Conservation (phyloP, 2,888 invertebrate species). For the Sclerodermus sp. region DNA sequence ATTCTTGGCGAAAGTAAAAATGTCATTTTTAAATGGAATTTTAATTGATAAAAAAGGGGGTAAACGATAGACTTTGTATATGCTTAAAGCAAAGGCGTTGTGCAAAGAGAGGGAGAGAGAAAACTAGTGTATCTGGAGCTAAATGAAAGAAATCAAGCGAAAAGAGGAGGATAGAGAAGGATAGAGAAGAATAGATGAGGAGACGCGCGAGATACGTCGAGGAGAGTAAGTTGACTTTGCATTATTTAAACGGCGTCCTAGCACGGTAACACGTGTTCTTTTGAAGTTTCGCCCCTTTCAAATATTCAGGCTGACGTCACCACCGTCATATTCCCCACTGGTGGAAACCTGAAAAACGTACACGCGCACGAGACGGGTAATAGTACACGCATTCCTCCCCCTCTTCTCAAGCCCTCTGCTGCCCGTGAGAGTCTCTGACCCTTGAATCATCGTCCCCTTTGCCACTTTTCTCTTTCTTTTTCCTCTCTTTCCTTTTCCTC, state of each 20-base stretch:
- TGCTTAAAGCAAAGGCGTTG: too few relatives aligned
- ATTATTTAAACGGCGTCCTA: conserved; percentile 56
- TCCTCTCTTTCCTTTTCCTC: too few relatives aligned
- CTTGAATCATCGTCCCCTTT: conserved; percentile 1
- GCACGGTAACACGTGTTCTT: conserved; percentile 56
- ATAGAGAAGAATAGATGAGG: conserved; percentile 19
- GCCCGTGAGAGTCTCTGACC: too few relatives aligned
- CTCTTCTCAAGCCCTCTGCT: conserved; percentile 9
- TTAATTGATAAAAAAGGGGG: too few relatives aligned
- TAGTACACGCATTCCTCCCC: conserved; percentile 17
- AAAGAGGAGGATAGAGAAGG: conserved; percentile 5
- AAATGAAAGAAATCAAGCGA: not conserved
- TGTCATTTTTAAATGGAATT: too few relatives aligned
- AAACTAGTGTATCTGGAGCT: not conserved
- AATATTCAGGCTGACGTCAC: conserved; percentile 57
- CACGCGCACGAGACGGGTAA: conserved; percentile 13
- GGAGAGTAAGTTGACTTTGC: conserved; percentile 55
- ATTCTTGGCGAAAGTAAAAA: too few relatives aligned
- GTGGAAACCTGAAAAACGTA: conserved; percentile 43
- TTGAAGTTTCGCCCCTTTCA: conserved; percentile 56
- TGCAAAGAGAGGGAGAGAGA: conserved; percentile 8
- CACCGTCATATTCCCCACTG: conserved; percentile 50
- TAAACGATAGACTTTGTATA: too few relatives aligned
- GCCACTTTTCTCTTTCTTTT: too few relatives aligned
- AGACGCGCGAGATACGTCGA: conserved; percentile 12